These are phyloP conservation scores for Colletes gigas DNA, from an alignment of 1,140 invertebrate species.

Conservation along the genomic window DNA sequence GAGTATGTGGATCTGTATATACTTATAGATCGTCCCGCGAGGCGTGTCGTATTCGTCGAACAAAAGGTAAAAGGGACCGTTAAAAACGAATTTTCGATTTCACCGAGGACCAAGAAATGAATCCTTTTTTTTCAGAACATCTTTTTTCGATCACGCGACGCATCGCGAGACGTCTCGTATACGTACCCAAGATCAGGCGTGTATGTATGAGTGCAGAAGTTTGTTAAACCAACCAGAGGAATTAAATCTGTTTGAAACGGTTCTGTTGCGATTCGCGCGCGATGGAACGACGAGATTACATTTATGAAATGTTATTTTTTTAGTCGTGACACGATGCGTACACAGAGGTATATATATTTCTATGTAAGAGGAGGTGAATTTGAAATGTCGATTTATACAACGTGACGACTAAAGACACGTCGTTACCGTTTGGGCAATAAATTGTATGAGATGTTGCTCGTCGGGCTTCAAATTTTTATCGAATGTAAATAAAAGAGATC, in stretches of 20 bases:
- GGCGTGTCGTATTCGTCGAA: not conserved
- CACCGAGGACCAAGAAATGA: not conserved
- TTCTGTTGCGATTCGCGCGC: not conserved
- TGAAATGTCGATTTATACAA: constrained; percentile 13
- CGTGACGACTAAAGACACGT: constrained; percentile 4
- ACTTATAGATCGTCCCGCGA: not conserved
- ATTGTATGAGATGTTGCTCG: constrained; percentile 35
- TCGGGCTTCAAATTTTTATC: constrained; percentile 55
- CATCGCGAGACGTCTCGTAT: not conserved
- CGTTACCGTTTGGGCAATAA: constrained; percentile 42
- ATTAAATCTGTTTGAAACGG: not conserved
- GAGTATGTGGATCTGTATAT: not conserved
- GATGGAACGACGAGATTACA: not conserved
- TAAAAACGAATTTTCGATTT: not conserved
- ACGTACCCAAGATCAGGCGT: not conserved
- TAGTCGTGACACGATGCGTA: not conserved
- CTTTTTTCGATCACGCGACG: not conserved
- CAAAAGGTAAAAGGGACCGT: not conserved
- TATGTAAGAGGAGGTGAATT: not conserved
- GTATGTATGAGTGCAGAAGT: not conserved
- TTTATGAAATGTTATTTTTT: constrained; percentile 6
- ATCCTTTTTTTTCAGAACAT: not conserved
- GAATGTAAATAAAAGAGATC: constrained; percentile 50
- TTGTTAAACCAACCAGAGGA: not conserved
- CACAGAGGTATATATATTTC: constrained; percentile 12